phyloP scores from a whole-genome alignment of 1,140 invertebrate species.

The Pristionchus pacificus region DNA sequence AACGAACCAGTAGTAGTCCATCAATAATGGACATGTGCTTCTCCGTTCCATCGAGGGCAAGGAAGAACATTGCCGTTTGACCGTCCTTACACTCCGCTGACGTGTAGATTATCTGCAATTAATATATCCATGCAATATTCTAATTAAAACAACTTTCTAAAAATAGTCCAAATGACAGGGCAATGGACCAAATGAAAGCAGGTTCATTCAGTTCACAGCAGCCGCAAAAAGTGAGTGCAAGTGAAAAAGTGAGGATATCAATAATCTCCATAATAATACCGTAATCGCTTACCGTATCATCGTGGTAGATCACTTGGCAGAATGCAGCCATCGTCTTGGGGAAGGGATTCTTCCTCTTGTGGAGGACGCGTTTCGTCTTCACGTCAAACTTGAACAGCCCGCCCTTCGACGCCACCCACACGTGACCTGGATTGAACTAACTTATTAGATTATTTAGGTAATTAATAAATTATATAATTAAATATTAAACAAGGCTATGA shows the following conservation, averaged over 20 bases:
- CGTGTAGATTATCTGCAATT: conserved; percentile 49
- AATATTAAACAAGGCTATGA: no score
- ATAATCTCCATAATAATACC: no score
- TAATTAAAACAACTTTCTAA: background rate
- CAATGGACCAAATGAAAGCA: no score
- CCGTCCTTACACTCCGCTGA: conserved; percentile 38
- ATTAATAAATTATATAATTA: no score
- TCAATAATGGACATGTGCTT: conserved; percentile 54
- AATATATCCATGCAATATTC: background rate
- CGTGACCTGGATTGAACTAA: background rate
- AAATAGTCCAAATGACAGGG: background rate
- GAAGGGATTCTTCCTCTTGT: conserved; percentile 48
- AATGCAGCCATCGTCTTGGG: conserved; percentile 56
- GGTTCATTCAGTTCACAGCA: background rate
- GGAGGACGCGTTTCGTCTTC: conserved; percentile 31
- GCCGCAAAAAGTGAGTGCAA: background rate
- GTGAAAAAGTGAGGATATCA: no score
- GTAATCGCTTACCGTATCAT: conserved; percentile 45
- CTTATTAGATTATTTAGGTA: background rate
- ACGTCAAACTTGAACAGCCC: conserved; percentile 50
- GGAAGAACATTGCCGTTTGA: conserved; percentile 42
- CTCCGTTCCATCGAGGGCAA: conserved; percentile 45
- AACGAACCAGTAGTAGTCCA: conserved; percentile 30
- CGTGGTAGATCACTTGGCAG: conserved; percentile 43
- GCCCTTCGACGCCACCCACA: conserved; percentile 48